Conservation (phyloP, 2,888 invertebrate genomes). For the Nemotelus pantherinus region DNA sequence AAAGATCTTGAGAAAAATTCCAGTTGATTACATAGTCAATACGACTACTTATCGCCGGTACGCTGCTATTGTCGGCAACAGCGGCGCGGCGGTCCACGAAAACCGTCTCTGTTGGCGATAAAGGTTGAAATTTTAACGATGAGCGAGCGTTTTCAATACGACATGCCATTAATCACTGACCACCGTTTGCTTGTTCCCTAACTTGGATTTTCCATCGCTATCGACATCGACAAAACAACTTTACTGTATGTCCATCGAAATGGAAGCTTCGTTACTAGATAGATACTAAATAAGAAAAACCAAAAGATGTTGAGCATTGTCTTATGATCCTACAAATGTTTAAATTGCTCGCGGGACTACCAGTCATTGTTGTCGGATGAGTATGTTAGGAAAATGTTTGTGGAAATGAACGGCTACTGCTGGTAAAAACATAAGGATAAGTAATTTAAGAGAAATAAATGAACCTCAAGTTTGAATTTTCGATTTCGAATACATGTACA, state of each 20-base stretch:
- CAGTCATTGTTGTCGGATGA: too few relatives aligned
- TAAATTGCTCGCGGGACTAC: too few relatives aligned
- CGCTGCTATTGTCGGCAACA: conserved; percentile 22
- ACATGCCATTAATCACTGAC: conserved; percentile 44
- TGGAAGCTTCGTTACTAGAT: too few relatives aligned
- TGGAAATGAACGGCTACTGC: too few relatives aligned
- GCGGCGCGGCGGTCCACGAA: conserved; percentile 12
- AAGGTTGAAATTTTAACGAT: conserved; percentile 44
- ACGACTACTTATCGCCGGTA: conserved; percentile 35
- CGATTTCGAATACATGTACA: too few relatives aligned
- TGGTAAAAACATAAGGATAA: too few relatives aligned
- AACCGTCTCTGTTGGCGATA: conserved; percentile 18
- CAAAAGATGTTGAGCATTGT: too few relatives aligned
- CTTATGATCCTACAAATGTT: too few relatives aligned
- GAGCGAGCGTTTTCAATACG: conserved; percentile 44
- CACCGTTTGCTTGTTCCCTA: conserved; percentile 40
- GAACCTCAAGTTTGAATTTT: too few relatives aligned
- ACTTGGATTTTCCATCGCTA: conserved; percentile 14
- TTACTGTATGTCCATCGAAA: conserved; percentile 13
- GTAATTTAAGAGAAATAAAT: too few relatives aligned
- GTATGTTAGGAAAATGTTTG: too few relatives aligned
- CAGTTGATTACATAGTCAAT: conserved; percentile 34
- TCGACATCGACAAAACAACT: not conserved
- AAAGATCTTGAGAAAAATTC: conserved; percentile 33
- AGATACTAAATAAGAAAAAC: too few relatives aligned